phyloP scores from a whole-genome alignment of 2,113 vertebrate species.

The Cephalopholis sonnerati region DNA sequence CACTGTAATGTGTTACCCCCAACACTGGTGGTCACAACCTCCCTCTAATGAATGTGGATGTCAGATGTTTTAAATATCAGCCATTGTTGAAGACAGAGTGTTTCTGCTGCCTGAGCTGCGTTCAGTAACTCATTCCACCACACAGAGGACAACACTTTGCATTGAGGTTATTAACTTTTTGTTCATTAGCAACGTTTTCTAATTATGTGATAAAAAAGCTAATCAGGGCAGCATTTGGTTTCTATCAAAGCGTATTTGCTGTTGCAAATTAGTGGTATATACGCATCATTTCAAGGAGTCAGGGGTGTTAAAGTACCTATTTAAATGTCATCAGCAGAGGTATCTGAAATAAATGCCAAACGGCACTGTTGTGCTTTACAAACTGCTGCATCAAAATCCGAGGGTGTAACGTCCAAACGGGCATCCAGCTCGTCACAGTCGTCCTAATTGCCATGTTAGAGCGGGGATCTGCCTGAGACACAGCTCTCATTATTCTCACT shows the following conservation, averaged over 20 bases:
- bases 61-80: no score
- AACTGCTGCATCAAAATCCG: slow-evolving; percentile 27
- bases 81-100: neutral
- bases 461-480: slow-evolving; percentile 44
- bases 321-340: slow-evolving; percentile 1
- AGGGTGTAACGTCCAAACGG: slow-evolving; percentile 18
- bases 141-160: neutral
- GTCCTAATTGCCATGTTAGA: slow-evolving; percentile 72
- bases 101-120: neutral
- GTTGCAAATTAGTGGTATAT: neutral
- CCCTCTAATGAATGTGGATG: neutral
- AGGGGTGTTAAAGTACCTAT: neutral
- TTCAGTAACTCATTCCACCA: neutral
- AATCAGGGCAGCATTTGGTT: slow-evolving; percentile 8
- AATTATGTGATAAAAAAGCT: slow-evolving; percentile 26
- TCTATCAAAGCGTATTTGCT: neutral
- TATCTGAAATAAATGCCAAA: slow-evolving; percentile 23
- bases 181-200: slow-evolving; percentile 10
- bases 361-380: slow-evolving; percentile 21
- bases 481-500: slow-evolving; percentile 75
- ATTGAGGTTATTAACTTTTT: slow-evolving; percentile 30
- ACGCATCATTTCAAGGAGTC: neutral
- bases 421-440: slow-evolving; percentile 36
- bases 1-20: no score
- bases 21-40: neutral